Percentiles rank a stretch among this genome's conserved stretches.
phyloP scores from a whole-genome alignment of 2,888 invertebrate species.

The Pocota personata region DNA sequence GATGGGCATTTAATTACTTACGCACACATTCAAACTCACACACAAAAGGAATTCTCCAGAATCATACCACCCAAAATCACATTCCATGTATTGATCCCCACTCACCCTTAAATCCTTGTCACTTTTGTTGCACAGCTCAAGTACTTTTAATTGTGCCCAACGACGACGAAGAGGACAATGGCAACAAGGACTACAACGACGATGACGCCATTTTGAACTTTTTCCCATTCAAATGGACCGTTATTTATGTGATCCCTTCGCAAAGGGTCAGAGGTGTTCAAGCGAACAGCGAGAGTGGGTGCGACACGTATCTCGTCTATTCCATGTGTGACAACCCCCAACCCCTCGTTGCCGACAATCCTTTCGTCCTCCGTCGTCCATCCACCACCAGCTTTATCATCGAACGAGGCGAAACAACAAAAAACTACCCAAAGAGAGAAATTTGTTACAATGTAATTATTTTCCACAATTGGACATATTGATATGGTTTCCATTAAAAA shows the following conservation, averaged over 20 bases:
- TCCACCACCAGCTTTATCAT: neutral
- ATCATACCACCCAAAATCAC: conserved; percentile 1
- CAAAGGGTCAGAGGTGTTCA: conserved; percentile 50
- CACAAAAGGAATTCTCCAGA: neutral
- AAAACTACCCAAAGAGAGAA: conserved; percentile 76
- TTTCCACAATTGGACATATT: conserved; percentile 83
- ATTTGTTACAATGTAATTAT: conserved; percentile 83
- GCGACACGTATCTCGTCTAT: conserved; percentile 33
- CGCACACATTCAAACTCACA: conserved; percentile 2
- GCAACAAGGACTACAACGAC: conserved; percentile 48
- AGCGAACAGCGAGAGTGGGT: conserved; percentile 23
- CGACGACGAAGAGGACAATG: conserved; percentile 41
- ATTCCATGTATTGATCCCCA: conserved; percentile 8
- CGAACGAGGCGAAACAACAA: conserved; percentile 36
- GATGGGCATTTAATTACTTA: conserved; percentile 66
- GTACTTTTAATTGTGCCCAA: conserved; percentile 61
- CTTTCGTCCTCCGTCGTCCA: conserved; percentile 11
- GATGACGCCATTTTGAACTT: conserved; percentile 75
- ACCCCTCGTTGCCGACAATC: conserved; percentile 2
- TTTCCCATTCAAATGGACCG: conserved; percentile 71
- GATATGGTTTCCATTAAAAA: conserved; percentile 79
- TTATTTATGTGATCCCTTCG: conserved; percentile 67
- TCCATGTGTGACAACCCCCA: conserved; percentile 39
- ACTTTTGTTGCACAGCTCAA: conserved; percentile 57
- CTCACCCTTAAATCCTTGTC: conserved; percentile 26